Base-by-base conservation (phyloP, 2,888 invertebrate species). In the Caenorhabditis sp. region DNA sequence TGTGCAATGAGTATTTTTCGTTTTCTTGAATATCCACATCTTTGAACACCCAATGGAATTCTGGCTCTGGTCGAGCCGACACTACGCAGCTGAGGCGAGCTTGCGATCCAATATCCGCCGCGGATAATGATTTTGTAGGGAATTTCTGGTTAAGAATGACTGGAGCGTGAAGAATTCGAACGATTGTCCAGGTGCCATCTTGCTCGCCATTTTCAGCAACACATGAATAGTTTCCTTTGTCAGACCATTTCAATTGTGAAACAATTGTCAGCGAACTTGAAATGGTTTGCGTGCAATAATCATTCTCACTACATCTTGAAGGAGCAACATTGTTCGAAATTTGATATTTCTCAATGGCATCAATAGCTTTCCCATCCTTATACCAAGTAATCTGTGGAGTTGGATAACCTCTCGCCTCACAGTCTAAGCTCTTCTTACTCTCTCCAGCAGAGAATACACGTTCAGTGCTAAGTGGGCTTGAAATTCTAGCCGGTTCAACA, bases 151-250 rank as follows among this genome's bases (percentile, higher is more conserved):
- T 87, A 21, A 87, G 64, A 49, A 86, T 74, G 1, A 84, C 80
- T 14, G 87, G 85, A 23, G 78, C 80, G 59, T 86, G 86, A 8
- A 80, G 66, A 12, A 87, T 79, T 5, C 78, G 62, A 1, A 83
- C 71, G 26, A 80, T 62, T 5, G 79, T 77, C 79, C 78, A 80
- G n/a, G 78, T 80, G 10, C 73, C 73, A 10, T 64, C 52, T 7
- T 69, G 59, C 1, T 72, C 77, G 17, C 92, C 91, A 89, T 95
- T 95, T 88, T 92, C 92, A 20, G 95, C 95, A 85, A 93, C 92
- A 88, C 96, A 96, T 0, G 95, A 93, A 89, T 95, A 96, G 90
- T 95, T 95, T 27, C 95, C 95, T 84, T 95, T 93, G 89, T 95
- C 95, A 66, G 92, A 92, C 87, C 94, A 92, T 4, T 92, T 93